A percentile compares a stretch with the other conserved stretches of the same genome.
Conservation (phyloP, 1,140 invertebrate genomes). For the Drosophila willistoni region DNA sequence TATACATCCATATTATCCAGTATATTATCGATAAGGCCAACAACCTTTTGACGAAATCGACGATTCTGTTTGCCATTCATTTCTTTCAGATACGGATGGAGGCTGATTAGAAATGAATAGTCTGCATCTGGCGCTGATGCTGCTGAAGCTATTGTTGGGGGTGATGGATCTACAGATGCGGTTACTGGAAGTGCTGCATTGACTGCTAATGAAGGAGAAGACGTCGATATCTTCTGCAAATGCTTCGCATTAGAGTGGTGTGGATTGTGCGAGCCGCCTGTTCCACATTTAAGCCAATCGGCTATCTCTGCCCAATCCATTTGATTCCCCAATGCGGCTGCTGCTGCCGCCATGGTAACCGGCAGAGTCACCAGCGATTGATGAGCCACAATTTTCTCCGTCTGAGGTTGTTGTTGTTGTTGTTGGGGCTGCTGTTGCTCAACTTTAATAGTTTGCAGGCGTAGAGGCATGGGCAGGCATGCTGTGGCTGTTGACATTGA, state of each 20-base stretch:
- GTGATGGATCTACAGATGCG: background rate
- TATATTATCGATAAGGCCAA: conserved; percentile 72
- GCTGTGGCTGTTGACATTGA: conserved; percentile 12
- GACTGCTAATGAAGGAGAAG: conserved; percentile 23
- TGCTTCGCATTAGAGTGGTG: conserved; percentile 22
- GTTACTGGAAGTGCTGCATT: conserved; percentile 26
- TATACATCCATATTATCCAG: conserved; percentile 69
- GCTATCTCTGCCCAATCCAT: conserved; percentile 59
- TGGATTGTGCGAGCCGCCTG: conserved; percentile 6
- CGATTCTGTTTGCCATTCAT: conserved; percentile 80
- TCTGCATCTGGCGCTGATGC: conserved; percentile 64
- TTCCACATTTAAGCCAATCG: conserved; percentile 58
- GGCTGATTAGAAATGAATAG: conserved; percentile 75
- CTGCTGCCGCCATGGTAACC: conserved; percentile 47
- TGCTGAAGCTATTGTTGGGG: background rate
- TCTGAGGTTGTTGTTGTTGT: background rate
- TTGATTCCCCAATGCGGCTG: conserved; percentile 53
- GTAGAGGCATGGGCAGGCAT: conserved; percentile 50
- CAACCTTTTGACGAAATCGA: conserved; percentile 74
- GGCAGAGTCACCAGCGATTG: conserved; percentile 62
- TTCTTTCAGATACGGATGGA: conserved; percentile 76
- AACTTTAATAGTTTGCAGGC: conserved; percentile 64
- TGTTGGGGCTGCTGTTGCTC: conserved; percentile 38
- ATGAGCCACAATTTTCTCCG: conserved; percentile 45
- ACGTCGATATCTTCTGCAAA: conserved; percentile 26